Evolutionary conservation across 2,888 invertebrate genomes (phyloP).

Genomic region (Mamestra brassicae): DNA sequence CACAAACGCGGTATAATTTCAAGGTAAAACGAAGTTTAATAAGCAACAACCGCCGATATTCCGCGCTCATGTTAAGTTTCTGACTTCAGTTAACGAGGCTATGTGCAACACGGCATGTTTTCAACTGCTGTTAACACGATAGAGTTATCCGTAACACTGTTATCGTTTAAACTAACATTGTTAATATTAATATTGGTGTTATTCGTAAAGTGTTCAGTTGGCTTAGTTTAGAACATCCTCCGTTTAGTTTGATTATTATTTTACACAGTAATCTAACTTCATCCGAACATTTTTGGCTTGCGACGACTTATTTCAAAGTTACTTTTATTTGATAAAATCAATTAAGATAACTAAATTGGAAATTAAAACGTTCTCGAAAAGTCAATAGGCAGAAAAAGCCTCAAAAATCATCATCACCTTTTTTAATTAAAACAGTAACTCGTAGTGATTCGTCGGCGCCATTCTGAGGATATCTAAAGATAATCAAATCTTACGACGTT

Average conservation of each 20-base stretch:
- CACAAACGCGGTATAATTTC: slow-evolving; percentile 62
- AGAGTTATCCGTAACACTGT: slow-evolving; percentile 67
- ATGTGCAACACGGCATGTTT: slow-evolving; percentile 76
- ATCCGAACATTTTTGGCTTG: background rate
- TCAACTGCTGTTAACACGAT: slow-evolving; percentile 75
- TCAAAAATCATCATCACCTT: slow-evolving; percentile 46
- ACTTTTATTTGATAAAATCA: slow-evolving; percentile 25
- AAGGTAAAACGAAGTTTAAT: slow-evolving; percentile 82
- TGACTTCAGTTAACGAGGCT: slow-evolving; percentile 75
- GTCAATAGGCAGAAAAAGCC: slow-evolving; percentile 19
- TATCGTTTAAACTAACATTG: slow-evolving; percentile 69
- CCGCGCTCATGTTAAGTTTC: slow-evolving; percentile 71
- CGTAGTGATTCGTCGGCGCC: slow-evolving; percentile 64
- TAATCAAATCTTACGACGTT: slow-evolving; percentile 79
- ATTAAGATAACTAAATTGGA: slow-evolving; percentile 22
- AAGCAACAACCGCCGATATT: slow-evolving; percentile 80
- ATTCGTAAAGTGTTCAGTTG: slow-evolving; percentile 54
- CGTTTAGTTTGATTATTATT: slow-evolving; percentile 26
- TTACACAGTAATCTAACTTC: background rate
- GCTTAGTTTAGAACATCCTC: slow-evolving; percentile 37
- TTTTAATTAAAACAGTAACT: slow-evolving; percentile 72
- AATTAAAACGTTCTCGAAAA: slow-evolving; percentile 18
- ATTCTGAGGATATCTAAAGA: slow-evolving; percentile 78
- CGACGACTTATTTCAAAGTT: background rate
- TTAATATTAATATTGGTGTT: slow-evolving; percentile 63